A percentile compares a stretch with the other conserved stretches of the same genome.
These are phyloP conservation scores for Spodoptera picta DNA, from an alignment of 2,888 invertebrate species.

Conservation along the genomic window DNA sequence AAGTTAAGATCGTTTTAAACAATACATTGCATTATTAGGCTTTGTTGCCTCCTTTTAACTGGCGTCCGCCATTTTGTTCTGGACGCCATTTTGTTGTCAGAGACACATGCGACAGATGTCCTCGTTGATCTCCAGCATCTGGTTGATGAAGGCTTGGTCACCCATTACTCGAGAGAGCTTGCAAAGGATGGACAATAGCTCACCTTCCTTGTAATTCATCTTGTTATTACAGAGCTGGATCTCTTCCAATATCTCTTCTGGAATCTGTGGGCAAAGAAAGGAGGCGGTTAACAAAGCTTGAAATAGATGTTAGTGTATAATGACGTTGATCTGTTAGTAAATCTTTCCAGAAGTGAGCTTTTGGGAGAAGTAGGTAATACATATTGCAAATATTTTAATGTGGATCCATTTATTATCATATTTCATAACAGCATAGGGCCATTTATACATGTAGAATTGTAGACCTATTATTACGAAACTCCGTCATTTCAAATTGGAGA, in stretches of 20 bases:
- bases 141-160: constrained; percentile 92
- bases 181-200: constrained; percentile 90
- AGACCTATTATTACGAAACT: too few relatives aligned
- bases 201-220: constrained; percentile 91
- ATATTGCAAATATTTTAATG: too few relatives aligned
- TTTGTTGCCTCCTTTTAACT: constrained; percentile 39
- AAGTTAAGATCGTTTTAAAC: constrained; percentile 30
- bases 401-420: too few relatives aligned
- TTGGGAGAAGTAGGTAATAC: too few relatives aligned
- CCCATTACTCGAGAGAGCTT: constrained; percentile 91
- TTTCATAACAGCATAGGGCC: too few relatives aligned
- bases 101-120: constrained; percentile 94
- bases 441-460: too few relatives aligned
- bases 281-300: too few relatives aligned
- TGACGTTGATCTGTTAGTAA: too few relatives aligned
- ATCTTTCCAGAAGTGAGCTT: too few relatives aligned
- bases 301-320: too few relatives aligned
- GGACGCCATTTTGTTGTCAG: constrained; percentile 72
- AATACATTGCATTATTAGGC: constrained; percentile 28
- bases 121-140: constrained; percentile 94
- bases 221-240: constrained; percentile 92
- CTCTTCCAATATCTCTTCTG: constrained; percentile 89
- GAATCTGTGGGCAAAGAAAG: constrained; percentile 81
- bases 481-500: constrained; percentile 23
- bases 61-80: constrained; percentile 66